A percentile compares a stretch with the other conserved stretches of the same genome.
Conservation (phyloP, 2,113 vertebrate species). For the Malaclemys terrapin region DNA sequence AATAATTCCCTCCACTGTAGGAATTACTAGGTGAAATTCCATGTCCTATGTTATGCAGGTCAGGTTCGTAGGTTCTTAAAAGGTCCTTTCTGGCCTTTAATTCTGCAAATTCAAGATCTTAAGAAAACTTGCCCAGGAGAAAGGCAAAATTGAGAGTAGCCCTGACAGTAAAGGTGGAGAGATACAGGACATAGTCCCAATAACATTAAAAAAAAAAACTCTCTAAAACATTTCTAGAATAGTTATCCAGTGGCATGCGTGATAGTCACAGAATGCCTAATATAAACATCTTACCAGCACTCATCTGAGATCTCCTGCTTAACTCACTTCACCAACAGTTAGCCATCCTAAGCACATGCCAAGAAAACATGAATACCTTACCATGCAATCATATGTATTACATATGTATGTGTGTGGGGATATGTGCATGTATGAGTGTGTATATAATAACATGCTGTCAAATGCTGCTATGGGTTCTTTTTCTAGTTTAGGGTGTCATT, state of each 20-base stretch:
- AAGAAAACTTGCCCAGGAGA: conserved; percentile 10
- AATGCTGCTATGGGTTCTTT: not conserved
- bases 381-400: not conserved
- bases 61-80: conserved; percentile 25
- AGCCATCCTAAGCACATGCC: not conserved
- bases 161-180: not conserved
- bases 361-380: not conserved
- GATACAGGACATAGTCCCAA: not conserved
- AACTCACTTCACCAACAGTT: not conserved
- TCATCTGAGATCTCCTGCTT: not conserved
- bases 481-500: not conserved
- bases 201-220: not conserved
- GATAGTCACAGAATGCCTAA: not conserved
- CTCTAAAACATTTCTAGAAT: not conserved
- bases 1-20: conserved; percentile 19
- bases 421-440: not conserved
- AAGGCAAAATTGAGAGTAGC: not conserved
- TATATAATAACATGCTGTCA: not conserved
- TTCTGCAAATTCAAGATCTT: not conserved
- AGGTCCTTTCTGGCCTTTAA: conserved; percentile 25
- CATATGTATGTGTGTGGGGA: not conserved
- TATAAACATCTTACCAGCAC: not conserved
- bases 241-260: not conserved
- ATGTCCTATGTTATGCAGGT: conserved; percentile 1
- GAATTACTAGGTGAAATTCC: conserved; percentile 5